Evolutionary conservation across 2,797 vertebrate species (phyloP).

Genomic region (Enteromius afrohamiltoni): DNA sequence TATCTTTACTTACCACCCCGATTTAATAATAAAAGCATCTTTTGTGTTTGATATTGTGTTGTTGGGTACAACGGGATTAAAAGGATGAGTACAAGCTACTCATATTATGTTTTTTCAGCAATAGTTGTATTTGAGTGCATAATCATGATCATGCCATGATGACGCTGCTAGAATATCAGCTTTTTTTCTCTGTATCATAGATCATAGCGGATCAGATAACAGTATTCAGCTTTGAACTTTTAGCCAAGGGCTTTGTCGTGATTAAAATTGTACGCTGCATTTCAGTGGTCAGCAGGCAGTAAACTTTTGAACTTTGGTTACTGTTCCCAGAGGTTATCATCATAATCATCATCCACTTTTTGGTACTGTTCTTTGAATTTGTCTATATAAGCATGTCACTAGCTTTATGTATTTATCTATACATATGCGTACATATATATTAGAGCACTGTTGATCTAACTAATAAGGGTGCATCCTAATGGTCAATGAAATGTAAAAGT

Average conservation of each 20-base stretch:
- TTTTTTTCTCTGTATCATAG: neutral
- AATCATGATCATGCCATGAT: neutral
- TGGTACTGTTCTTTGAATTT: neutral
- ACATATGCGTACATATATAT: no score
- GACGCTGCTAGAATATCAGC: neutral
- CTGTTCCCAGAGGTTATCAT: neutral
- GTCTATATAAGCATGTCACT: neutral
- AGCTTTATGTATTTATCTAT: neutral
- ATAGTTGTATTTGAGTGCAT: neutral
- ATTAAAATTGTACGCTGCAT: neutral
- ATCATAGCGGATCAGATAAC: constrained; percentile 18
- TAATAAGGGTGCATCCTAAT: neutral
- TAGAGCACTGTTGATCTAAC: no score
- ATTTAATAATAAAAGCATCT: neutral
- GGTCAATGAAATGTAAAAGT: neutral
- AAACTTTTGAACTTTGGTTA: constrained; percentile 11
- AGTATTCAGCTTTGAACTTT: constrained; percentile 26
- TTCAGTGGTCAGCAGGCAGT: neutral
- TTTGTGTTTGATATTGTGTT: neutral
- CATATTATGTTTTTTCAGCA: neutral
- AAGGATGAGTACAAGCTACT: neutral
- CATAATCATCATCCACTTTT: neutral
- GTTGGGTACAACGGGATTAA: neutral
- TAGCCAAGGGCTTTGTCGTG: neutral
- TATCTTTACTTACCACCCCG: neutral